A percentile compares a stretch with the other conserved stretches of the same genome.
Conservation (phyloP, 2,888 invertebrate species). For the Eupithecia tripunctaria region DNA sequence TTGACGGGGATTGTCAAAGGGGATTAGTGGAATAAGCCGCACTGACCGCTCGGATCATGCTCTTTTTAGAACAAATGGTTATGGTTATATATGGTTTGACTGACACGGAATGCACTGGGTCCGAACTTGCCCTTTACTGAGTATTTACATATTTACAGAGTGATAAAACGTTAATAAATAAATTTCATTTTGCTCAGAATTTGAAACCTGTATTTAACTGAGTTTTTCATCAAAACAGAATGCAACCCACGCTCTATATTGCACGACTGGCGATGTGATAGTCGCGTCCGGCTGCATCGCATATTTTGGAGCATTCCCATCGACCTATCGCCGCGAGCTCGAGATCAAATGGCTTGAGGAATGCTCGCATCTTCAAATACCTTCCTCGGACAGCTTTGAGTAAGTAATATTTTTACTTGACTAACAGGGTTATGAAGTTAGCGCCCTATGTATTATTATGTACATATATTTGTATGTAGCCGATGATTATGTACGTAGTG, state of each 20-base stretch:
- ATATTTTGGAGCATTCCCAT: conserved; percentile 95
- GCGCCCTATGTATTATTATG: not conserved
- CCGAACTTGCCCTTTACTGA: too few species aligned
- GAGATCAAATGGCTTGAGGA: conserved; percentile 87
- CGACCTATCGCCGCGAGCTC: conserved; percentile 87
- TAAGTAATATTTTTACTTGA: conserved; percentile 54
- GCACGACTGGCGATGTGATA: conserved; percentile 93
- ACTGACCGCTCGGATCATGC: too few species aligned
- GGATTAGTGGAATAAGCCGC: too few species aligned
- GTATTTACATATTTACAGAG: too few species aligned
- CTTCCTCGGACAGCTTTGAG: conserved; percentile 88
- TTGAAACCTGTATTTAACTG: not conserved
- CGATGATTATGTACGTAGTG: too few species aligned
- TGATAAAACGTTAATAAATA: too few species aligned
- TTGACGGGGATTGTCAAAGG: too few species aligned
- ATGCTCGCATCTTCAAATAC: conserved; percentile 87
- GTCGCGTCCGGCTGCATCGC: conserved; percentile 95
- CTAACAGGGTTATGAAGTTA: not conserved
- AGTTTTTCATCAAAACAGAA: conserved; percentile 65
- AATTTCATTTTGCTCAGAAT: too few species aligned
- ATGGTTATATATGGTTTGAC: too few species aligned
- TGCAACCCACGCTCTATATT: conserved; percentile 87
- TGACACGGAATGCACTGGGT: too few species aligned
- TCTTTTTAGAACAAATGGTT: too few species aligned
- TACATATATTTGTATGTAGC: too few species aligned